phyloP scores from a whole-genome alignment of 2,113 vertebrate genomes.

The Dascyllus trimaculatus region DNA sequence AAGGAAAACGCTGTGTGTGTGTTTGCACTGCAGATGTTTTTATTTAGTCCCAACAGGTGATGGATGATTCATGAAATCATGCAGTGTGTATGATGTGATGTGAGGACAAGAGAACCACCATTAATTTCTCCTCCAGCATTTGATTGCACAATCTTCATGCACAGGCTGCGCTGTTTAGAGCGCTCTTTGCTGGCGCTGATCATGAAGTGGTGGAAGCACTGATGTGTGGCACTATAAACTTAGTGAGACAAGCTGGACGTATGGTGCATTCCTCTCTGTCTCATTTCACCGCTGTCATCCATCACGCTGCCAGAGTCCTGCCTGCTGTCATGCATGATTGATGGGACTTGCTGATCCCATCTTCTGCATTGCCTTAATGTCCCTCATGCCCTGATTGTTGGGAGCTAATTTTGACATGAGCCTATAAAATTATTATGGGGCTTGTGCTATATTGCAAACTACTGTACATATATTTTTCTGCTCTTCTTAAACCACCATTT shows the following conservation, averaged over 20 bases:
- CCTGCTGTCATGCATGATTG: conserved; percentile 69
- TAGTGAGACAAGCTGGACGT: conserved; percentile 61
- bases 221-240: conserved; percentile 64
- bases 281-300: conserved; percentile 74
- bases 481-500: not conserved
- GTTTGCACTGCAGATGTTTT: not conserved
- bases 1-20: not conserved
- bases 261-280: conserved; percentile 71
- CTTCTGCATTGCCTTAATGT: conserved; percentile 55
- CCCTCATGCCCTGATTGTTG: conserved; percentile 55
- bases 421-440: conserved; percentile 49
- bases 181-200: conserved; percentile 15
- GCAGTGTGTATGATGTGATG: not conserved
- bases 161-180: conserved; percentile 1
- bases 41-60: conserved; percentile 23
- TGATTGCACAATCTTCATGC: conserved; percentile 5
- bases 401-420: conserved; percentile 63
- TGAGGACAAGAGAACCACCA: conserved; percentile 7
- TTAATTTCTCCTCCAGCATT: conserved; percentile 25
- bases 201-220: conserved; percentile 47
- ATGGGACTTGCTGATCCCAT: conserved; percentile 71
- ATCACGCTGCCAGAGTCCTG: conserved; percentile 74
- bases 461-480: conserved; percentile 2
- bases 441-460: conserved; percentile 14
- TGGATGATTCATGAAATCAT: conserved; percentile 27